Percentiles rank a stretch among this genome's conserved stretches.
These are phyloP conservation scores for Vimba vimba DNA, from an alignment of 2,113 vertebrate genomes.

Conservation along the genomic window DNA sequence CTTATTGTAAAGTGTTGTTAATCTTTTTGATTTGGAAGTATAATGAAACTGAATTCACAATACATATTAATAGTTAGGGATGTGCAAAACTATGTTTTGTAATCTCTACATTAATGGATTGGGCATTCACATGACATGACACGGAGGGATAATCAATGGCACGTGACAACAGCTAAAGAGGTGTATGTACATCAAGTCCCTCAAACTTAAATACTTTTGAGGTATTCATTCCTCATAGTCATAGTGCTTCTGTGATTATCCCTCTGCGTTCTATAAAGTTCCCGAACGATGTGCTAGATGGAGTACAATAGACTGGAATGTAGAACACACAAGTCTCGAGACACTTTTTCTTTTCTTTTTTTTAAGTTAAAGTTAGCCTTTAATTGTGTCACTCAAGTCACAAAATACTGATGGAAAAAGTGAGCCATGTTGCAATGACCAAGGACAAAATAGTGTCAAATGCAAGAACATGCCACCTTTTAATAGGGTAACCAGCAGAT, in stretches of 20 bases:
- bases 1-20: too few species aligned
- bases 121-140: neutral
- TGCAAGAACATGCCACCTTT: neutral
- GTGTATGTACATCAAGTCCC: too few species aligned
- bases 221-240: too few species aligned
- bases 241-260: too few species aligned
- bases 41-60: neutral
- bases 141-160: too few species aligned
- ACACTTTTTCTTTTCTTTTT: neutral
- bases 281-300: neutral
- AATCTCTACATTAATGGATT: neutral
- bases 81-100: neutral
- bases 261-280: too few species aligned
- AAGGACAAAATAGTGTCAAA: neutral
- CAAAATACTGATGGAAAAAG: neutral
- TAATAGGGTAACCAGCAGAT: neutral
- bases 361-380: neutral
- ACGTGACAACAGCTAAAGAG: too few species aligned
- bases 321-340: neutral
- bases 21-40: neutral
- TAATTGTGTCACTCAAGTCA: neutral
- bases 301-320: neutral
- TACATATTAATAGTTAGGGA: neutral
- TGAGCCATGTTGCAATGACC: neutral
- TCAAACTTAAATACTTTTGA: too few species aligned